Conservation (phyloP, 2,888 invertebrate species). For the Odontothrips loti region DNA sequence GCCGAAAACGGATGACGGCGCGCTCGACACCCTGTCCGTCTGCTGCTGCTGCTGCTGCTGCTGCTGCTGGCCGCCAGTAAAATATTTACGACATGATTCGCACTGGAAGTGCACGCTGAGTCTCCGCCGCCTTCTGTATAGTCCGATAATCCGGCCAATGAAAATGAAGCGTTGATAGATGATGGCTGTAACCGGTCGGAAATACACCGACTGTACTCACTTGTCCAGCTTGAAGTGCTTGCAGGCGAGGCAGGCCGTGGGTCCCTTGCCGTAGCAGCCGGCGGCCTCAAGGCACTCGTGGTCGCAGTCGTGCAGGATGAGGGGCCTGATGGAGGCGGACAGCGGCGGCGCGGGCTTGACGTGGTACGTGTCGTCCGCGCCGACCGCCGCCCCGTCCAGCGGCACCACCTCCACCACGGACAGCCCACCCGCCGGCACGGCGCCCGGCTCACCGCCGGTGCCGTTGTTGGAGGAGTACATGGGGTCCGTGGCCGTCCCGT, state of each 20-base stretch:
- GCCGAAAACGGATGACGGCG: no score
- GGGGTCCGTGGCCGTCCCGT: slow-evolving; percentile 52
- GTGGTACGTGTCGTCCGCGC: not conserved
- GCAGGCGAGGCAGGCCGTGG: slow-evolving; percentile 11
- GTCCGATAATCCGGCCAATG: no score
- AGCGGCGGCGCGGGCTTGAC: not conserved
- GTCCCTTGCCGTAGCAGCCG: slow-evolving; percentile 10
- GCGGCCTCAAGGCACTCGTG: slow-evolving; percentile 6
- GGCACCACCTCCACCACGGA: not conserved
- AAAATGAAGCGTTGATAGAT: no score
- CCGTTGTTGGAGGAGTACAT: slow-evolving; percentile 33
- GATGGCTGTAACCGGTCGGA: no score
- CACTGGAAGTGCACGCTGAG: no score
- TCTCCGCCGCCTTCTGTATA: no score
- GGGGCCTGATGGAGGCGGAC: slow-evolving; percentile 10
- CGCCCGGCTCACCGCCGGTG: not conserved
- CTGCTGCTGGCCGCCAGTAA: no score
- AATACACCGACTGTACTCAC: not conserved
- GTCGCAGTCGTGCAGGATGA: slow-evolving; percentile 24
- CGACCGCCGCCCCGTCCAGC: not conserved
- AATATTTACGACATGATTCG: no score
- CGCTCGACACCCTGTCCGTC: no score
- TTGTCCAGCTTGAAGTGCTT: slow-evolving; percentile 6
- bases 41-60: no score
- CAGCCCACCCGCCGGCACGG: not conserved